phyloP scores from a whole-genome alignment of 2,113 vertebrate species.

The Chloropsis hardwickii region DNA sequence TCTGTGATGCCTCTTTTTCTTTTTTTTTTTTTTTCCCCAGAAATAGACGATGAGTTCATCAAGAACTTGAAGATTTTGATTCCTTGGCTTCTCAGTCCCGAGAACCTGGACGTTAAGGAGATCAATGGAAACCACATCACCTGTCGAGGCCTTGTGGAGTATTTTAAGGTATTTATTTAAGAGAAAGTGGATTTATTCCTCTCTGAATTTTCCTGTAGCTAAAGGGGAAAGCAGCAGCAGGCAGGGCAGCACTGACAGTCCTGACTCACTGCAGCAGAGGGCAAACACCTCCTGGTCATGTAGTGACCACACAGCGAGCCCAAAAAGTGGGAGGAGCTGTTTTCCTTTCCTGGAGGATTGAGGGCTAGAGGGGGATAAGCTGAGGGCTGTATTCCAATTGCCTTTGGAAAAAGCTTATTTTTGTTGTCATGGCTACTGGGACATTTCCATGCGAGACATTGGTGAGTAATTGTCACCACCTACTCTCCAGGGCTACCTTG shows the following conservation, averaged over 20 bases:
- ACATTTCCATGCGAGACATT: neutral
- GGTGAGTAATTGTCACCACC: slow-evolving; percentile 44
- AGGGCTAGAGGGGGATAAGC: neutral
- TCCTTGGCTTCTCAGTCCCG: slow-evolving; percentile 91
- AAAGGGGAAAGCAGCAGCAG: neutral
- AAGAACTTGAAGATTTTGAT: slow-evolving; percentile 93
- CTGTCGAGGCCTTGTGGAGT: slow-evolving; percentile 94
- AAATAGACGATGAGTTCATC: slow-evolving; percentile 94
- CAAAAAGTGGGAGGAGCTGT: neutral
- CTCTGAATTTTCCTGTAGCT: neutral
- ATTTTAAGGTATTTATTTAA: slow-evolving; percentile 86
- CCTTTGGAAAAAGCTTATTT: neutral
- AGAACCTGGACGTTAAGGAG: slow-evolving; percentile 92
- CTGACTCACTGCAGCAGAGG: neutral
- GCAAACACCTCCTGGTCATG: neutral
- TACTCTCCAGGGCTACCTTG: neutral
- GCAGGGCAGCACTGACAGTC: neutral
- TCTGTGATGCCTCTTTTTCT: neutral
- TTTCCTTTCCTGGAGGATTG: neutral
- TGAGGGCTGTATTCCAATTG: neutral
- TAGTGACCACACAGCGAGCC: neutral
- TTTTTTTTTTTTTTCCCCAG: slow-evolving; percentile 44
- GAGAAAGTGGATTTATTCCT: neutral
- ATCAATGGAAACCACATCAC: slow-evolving; percentile 98
- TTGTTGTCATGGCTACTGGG: slow-evolving; percentile 52